Percentiles rank a stretch among this genome's conserved stretches.
These are phyloP conservation scores for Melanostoma mellinum DNA, from an alignment of 2,888 invertebrate genomes.

Conservation along the genomic window DNA sequence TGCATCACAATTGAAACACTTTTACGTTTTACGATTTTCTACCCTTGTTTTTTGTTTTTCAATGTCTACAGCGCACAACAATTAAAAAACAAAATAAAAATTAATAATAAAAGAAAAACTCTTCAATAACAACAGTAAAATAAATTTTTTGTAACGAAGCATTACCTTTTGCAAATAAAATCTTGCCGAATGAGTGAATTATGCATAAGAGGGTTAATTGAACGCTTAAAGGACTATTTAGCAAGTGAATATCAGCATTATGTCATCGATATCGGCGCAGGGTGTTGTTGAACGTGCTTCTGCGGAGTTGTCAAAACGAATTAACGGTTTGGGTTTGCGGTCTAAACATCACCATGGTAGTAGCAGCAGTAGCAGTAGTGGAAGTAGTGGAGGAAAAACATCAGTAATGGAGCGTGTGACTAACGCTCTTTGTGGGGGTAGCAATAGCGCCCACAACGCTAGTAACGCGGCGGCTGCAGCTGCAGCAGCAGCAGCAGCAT, in stretches of 20 bases:
- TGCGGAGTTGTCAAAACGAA: conserved; percentile 93
- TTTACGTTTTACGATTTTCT: conserved; percentile 1
- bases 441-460: conserved; percentile 78
- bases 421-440: conserved; percentile 91
- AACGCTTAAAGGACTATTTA: conserved; percentile 49
- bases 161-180: conserved; percentile 32
- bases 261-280: conserved; percentile 93
- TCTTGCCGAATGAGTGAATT: conserved; percentile 71
- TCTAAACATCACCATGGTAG: conserved; percentile 83
- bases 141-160: not conserved
- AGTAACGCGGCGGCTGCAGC: conserved; percentile 68
- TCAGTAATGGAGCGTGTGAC: conserved; percentile 94
- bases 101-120: conserved; percentile 3
- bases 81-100: conserved; percentile 26
- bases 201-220: conserved; percentile 58
- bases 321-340: conserved; percentile 91
- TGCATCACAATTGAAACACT: conserved; percentile 22
- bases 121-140: conserved; percentile 11
- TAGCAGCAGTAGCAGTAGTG: conserved; percentile 75
- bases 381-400: conserved; percentile 83
- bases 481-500: conserved; percentile 67
- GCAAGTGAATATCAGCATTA: conserved; percentile 77
- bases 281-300: conserved; percentile 96
- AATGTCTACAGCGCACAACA: conserved; percentile 46
- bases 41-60: conserved; percentile 19